These are phyloP conservation scores for Pachyramphus minor DNA, from an alignment of 2,113 vertebrate species.

Conservation along the genomic window DNA sequence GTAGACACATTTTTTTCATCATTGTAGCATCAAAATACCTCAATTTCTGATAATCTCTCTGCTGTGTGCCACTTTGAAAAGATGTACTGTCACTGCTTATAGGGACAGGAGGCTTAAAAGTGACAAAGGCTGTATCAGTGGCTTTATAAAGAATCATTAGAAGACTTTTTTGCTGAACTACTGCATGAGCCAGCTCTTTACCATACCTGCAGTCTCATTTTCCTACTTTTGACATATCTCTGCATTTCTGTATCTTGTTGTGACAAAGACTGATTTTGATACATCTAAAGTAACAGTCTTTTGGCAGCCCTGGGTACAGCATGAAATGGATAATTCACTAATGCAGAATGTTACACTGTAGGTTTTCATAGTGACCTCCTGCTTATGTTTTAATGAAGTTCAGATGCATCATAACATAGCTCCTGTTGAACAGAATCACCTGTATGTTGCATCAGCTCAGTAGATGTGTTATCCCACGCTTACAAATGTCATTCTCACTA, in stretches of 20 bases:
- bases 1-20: neutral
- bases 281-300: neutral
- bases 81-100: neutral
- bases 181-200: neutral
- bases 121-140: neutral
- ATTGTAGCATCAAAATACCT: neutral
- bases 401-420: neutral
- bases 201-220: fast-evolving
- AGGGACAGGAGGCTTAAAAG: neutral
- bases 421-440: neutral
- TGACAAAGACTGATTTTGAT: neutral
- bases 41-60: neutral
- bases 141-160: neutral
- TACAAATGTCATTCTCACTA: fast-evolving
- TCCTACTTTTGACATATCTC: neutral
- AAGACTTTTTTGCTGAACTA: neutral
- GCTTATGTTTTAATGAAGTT: neutral
- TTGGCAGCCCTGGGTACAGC: neutral
- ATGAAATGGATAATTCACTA: neutral
- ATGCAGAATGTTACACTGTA: neutral
- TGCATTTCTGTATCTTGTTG: neutral
- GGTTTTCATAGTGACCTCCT: neutral
- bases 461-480: neutral
- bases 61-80: neutral
- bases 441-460: neutral